Conservation (phyloP, 1,140 invertebrate genomes). For the Conus ventricosus region DNA sequence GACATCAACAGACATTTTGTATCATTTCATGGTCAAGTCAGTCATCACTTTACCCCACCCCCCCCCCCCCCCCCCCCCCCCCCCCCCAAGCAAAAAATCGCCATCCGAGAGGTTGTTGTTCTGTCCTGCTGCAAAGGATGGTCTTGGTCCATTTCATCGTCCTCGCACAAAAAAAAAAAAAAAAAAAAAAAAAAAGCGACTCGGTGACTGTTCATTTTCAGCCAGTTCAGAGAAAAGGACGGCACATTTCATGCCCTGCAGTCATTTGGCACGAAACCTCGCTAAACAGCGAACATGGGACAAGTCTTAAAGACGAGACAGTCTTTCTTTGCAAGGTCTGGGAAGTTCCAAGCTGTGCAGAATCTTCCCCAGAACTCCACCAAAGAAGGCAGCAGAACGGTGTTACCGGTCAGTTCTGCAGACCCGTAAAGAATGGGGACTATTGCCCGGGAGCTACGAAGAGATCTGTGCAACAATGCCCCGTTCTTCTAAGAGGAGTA, state of each 20-base stretch:
- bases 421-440: background rate
- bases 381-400: background rate
- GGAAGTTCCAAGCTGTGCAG: no score
- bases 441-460: no score
- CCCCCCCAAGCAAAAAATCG: no score
- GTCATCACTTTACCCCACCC: background rate
- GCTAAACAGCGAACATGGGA: no score
- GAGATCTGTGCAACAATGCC: background rate
- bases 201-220: background rate
- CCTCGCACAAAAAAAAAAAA: background rate
- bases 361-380: background rate
- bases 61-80: no score
- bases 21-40: background rate
- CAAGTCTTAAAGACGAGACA: background rate
- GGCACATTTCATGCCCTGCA: no score
- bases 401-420: background rate
- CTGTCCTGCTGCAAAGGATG: no score
- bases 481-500: conserved; percentile 19
- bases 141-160: background rate
- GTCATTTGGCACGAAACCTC: no score
- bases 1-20: background rate
- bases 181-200: background rate
- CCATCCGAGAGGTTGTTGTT: no score
- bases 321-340: background rate
- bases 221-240: no score